These are phyloP conservation scores for Drosophila borborema DNA, from an alignment of 2,888 invertebrate species.

Conservation along the genomic window DNA sequence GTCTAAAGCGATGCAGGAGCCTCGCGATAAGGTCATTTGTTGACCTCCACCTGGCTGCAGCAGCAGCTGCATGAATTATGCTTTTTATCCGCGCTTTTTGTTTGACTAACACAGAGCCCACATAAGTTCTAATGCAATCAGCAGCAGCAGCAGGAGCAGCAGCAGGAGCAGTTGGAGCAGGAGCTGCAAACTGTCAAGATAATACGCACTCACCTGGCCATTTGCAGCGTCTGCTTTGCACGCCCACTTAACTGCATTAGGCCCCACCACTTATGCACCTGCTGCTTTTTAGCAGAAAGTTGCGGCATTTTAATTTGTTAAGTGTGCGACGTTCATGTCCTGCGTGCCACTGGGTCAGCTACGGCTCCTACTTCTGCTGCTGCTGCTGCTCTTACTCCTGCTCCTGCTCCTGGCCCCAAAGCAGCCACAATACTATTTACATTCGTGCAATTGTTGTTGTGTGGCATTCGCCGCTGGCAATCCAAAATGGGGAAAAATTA, in stretches of 20 bases:
- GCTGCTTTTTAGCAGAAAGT: conserved; percentile 28
- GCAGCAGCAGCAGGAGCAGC: conserved; percentile 13
- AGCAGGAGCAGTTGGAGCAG: neutral
- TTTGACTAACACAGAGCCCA: conserved; percentile 21
- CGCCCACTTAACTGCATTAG: conserved; percentile 57
- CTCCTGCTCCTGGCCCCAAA: conserved; percentile 15
- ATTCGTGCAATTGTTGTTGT: conserved; percentile 42
- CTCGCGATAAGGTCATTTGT: conserved; percentile 32
- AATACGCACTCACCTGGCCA: conserved; percentile 37
- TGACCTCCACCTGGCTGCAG: conserved; percentile 24
- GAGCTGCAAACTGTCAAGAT: conserved; percentile 22
- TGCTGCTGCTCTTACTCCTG: neutral
- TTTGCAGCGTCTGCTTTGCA: conserved; percentile 47
- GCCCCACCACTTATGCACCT: conserved; percentile 1
- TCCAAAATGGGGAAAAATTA: conserved; percentile 50
- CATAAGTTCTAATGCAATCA: conserved; percentile 60
- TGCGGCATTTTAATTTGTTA: conserved; percentile 75
- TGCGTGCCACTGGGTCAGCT: conserved; percentile 18
- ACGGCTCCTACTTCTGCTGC: neutral
- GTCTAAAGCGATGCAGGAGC: conserved; percentile 27
- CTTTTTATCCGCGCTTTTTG: conserved; percentile 47
- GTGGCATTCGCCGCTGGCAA: conserved; percentile 33
- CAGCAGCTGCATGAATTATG: conserved; percentile 54
- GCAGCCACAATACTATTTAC: conserved; percentile 64
- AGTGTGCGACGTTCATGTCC: conserved; percentile 61